Evolutionary conservation across 1,140 invertebrate species (phyloP).

Genomic region (Camponotus pennsylvanicus): DNA sequence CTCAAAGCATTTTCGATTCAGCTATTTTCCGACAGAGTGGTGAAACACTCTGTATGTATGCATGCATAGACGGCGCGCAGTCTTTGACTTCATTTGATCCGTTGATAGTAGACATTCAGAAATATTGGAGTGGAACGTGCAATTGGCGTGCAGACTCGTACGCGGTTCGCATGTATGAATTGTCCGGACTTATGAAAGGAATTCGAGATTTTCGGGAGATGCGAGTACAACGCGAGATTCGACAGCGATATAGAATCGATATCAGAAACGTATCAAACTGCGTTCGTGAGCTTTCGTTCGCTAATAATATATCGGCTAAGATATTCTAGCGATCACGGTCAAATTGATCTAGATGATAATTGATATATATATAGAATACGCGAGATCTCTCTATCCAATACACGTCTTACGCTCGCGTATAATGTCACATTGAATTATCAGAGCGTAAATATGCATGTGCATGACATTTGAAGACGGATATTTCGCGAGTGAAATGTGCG

Average conservation of each 20-base stretch:
- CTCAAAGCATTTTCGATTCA: background rate
- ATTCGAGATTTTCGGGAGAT: slow-evolving; percentile 42
- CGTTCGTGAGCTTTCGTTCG: slow-evolving; percentile 10
- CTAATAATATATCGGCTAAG: slow-evolving; percentile 38
- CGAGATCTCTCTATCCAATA: slow-evolving; percentile 13
- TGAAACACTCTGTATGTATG: slow-evolving; percentile 3
- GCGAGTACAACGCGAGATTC: slow-evolving; percentile 15
- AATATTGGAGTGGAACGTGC: slow-evolving; percentile 60
- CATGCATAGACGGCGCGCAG: slow-evolving; percentile 15
- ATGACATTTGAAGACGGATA: slow-evolving; percentile 42
- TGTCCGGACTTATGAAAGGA: slow-evolving; percentile 58
- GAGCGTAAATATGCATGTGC: slow-evolving; percentile 50
- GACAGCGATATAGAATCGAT: slow-evolving; percentile 42
- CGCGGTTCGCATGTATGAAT: slow-evolving; percentile 25
- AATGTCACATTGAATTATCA: slow-evolving; percentile 23
- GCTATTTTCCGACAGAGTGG: background rate
- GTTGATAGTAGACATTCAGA: slow-evolving; percentile 40
- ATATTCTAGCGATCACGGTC: slow-evolving; percentile 23
- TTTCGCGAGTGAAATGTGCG: slow-evolving; percentile 16
- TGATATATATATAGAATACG: background rate
- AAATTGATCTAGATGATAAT: slow-evolving; percentile 45
- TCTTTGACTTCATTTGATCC: slow-evolving; percentile 46
- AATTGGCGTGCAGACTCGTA: slow-evolving; percentile 42
- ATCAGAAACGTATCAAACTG: slow-evolving; percentile 35
- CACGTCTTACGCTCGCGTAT: slow-evolving; percentile 7